A percentile compares a stretch with the other conserved stretches of the same genome.
Evolutionary conservation across 1,140 invertebrate species (phyloP).

Genomic region (Drosophila murphyi): DNA sequence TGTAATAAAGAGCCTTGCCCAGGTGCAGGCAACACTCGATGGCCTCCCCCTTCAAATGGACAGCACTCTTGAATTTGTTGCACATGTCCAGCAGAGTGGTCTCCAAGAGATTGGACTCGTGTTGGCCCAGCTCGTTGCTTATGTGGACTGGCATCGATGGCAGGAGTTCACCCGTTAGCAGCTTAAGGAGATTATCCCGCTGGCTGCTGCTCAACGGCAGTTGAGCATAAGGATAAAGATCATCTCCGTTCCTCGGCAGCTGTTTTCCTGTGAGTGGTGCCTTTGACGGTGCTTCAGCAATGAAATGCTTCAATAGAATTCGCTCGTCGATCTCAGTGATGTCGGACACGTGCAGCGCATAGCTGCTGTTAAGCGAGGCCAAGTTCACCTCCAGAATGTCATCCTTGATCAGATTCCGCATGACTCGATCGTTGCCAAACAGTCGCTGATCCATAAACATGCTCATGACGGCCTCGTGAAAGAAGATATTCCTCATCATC

Average conservation of each 20-base stretch:
- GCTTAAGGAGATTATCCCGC: constrained; percentile 14
- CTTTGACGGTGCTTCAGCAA: neutral
- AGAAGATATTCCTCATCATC: constrained; percentile 95
- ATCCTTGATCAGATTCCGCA: constrained; percentile 89
- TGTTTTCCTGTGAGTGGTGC: neutral
- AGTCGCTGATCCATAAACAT: constrained; percentile 64
- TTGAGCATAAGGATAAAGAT: neutral
- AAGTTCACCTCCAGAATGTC: constrained; percentile 91
- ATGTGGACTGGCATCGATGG: constrained; percentile 29
- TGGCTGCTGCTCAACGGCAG: neutral
- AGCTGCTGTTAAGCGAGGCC: constrained; percentile 93
- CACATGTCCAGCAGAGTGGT: constrained; percentile 18
- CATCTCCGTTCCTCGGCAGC: neutral
- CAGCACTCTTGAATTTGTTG: constrained; percentile 15
- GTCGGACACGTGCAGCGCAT: constrained; percentile 95
- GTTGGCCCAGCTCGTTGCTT: constrained; percentile 1
- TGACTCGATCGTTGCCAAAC: constrained; percentile 85
- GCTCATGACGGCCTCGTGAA: constrained; percentile 90
- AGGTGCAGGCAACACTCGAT: constrained; percentile 28
- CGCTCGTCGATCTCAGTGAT: constrained; percentile 98
- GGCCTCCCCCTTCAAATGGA: neutral
- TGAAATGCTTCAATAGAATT: constrained; percentile 90
- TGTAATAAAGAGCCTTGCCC: constrained; percentile 89
- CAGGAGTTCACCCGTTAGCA: constrained; percentile 25
- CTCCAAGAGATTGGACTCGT: constrained; percentile 17